Evolutionary conservation across 2,113 vertebrate genomes (phyloP), one percentile per base, ranked within the genome.

Genomic region (Xiphophorus maculatus): DNA sequence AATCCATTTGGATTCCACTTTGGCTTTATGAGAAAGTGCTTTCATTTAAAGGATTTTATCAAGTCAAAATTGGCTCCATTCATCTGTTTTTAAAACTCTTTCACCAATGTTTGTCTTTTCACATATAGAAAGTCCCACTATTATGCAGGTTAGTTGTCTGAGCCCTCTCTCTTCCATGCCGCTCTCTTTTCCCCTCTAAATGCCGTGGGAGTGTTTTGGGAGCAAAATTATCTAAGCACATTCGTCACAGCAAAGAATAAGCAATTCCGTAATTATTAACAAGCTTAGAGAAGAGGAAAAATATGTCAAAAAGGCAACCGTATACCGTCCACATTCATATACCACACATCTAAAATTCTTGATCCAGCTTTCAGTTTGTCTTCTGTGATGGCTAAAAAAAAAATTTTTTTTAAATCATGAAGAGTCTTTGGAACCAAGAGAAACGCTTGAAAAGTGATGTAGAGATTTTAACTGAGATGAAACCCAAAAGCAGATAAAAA

Each of bases 311-410:
- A 76, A 71, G 29, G 70, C 82, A 82, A 91, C 74, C 5, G 70
- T 51, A 75, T 25, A 89, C 82, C 88, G 63, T 89, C 94, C 91
- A 88, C 86, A 81, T 90, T 91, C 91, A 93, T 90, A 91, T 88
- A 94, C 93, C 93, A 82, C 91, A 93, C 87, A 86, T 84, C 67
- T 63, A 14, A 63, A 28, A 33, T 27, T 25, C 29, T 29, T 1
- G 28, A 42, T 17, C 14, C 7, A 51, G 73, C 4, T 33, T 67
- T 67, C 63, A 28, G 9, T 74, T 80, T 37, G 32, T 81, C 78
- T 88, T 90, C 87, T 84, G 78, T 83, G 87, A 93, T 92, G 90
- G 88, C 90, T 87, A 71, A 63, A 44, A 76, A 82, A 72, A 51
- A 42, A 14, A 1, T 17, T 14, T 28, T 28, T 28, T 28, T 28